A percentile compares a stretch with the other conserved stretches of the same genome.
phyloP scores from a whole-genome alignment of 2,888 invertebrate genomes.

The Drosophila mayaguana region DNA sequence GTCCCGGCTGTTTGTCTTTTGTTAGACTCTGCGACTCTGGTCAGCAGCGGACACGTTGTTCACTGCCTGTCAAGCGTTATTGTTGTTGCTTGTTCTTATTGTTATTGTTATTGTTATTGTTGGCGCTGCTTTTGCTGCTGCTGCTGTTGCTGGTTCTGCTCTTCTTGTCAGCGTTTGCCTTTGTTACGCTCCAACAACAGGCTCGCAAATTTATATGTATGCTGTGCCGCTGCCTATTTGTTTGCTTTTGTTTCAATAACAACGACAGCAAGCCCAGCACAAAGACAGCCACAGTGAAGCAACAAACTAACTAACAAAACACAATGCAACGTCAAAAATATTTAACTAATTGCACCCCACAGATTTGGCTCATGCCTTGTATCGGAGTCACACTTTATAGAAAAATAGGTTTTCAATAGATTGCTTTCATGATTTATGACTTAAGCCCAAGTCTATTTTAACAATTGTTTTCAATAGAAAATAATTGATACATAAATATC shows the following conservation, averaged over 20 bases:
- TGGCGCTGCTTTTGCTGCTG: slow-evolving; percentile 4
- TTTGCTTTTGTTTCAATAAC: slow-evolving; percentile 50
- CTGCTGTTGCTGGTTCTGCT: slow-evolving; percentile 3
- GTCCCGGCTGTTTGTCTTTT: slow-evolving; percentile 26
- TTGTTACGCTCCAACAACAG: slow-evolving; percentile 47
- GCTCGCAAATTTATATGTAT: slow-evolving; percentile 39
- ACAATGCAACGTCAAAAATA: slow-evolving; percentile 29
- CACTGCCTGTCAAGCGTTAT: slow-evolving; percentile 66
- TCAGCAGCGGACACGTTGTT: slow-evolving; percentile 60
- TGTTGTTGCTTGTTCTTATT: slow-evolving; percentile 53
- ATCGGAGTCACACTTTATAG: slow-evolving; percentile 7
- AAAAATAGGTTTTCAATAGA: slow-evolving; percentile 17
- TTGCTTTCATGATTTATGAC: slow-evolving; percentile 25
- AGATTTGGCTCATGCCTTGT: slow-evolving; percentile 14
- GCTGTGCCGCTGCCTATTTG: slow-evolving; percentile 32
- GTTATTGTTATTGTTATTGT: slow-evolving; percentile 34
- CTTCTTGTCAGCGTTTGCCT: slow-evolving; percentile 31
- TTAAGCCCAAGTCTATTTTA: not conserved
- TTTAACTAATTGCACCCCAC: slow-evolving; percentile 47
- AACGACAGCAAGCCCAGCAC: slow-evolving; percentile 1
- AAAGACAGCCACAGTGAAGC: not conserved
- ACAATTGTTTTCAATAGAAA: not conserved
- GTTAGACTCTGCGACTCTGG: slow-evolving; percentile 40
- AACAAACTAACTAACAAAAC: slow-evolving; percentile 15
- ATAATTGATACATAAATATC: not conserved